Evolutionary conservation across 2,888 invertebrate species (phyloP).

Genomic region (Sphecodes monilicornis): DNA sequence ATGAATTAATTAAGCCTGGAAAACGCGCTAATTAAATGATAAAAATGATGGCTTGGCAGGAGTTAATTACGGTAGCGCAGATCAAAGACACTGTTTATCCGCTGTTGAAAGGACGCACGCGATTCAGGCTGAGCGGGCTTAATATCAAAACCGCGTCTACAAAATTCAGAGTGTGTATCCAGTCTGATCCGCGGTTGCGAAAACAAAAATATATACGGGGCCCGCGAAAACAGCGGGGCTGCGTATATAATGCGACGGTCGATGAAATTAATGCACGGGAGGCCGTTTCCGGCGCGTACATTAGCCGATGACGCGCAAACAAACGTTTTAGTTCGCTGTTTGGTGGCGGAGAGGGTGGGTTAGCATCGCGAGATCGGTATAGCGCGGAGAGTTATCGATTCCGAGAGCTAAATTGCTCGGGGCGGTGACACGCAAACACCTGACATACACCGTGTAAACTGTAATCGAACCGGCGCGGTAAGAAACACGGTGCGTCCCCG

Average conservation of each 20-base stretch:
- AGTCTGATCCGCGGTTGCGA: not conserved
- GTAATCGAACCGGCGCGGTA: conserved; percentile 64
- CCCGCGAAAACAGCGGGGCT: not conserved
- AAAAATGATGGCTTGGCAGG: not conserved
- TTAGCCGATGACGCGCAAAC: conserved; percentile 28
- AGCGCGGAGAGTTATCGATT: conserved; percentile 60
- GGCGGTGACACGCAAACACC: conserved; percentile 66
- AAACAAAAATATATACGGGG: not conserved
- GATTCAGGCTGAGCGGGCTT: not conserved
- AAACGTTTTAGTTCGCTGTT: not conserved
- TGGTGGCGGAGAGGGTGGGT: not conserved
- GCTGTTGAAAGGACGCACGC: not conserved
- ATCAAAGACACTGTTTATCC: conserved; percentile 15
- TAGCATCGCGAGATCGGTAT: conserved; percentile 28
- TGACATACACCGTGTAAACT: conserved; percentile 61
- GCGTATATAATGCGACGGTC: conserved; percentile 11
- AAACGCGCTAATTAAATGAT: not conserved
- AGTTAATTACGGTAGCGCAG: not conserved
- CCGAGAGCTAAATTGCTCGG: conserved; percentile 60
- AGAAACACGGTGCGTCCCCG: conserved; percentile 57
- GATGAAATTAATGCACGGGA: conserved; percentile 33
- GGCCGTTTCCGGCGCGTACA: conserved; percentile 2
- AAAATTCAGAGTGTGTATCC: not conserved
- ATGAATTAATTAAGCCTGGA: not conserved
- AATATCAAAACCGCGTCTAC: conserved; percentile 1